Base-by-base conservation (phyloP, 2,888 invertebrate species). In the Ectropis crepuscularia region DNA sequence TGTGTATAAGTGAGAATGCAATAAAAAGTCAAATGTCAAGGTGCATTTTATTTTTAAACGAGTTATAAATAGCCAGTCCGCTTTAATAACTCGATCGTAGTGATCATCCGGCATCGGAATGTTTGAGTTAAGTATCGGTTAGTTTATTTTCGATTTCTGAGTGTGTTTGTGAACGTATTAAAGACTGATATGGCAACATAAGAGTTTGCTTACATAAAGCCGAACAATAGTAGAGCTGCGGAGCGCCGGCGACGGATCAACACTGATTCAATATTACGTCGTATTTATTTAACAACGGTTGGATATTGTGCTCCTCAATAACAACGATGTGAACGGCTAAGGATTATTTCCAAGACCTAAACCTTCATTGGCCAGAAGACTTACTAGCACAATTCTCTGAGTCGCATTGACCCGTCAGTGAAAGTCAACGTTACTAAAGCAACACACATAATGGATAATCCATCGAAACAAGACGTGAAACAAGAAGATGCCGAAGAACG, bases 181-280 rank as follows among this genome's bases (percentile, higher is more conserved):
- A 77, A 77, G 81, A 82, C 77, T 81, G 87, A 87, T 88, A 86
- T 86, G 83, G 76, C 85, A 86, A 89, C 86, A 86, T 86, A 86
- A 83, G 86, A 82, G 83, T 87, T 87, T 86, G 82, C 82, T 81
- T 80, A 86, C 79, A 85, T 78, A 79, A 75, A 76, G 65, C 57
- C 77, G 80, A 81, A 88, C 88, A 90, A 89, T 88, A 83, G 84
- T 61, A 70, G 78, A 75, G 76, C 69, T 72, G 80, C 78, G 74
- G 71, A 76, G 73, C 72, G 74, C 65, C 78, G 62, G 62, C 74
- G 76, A 67, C 76, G 71, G 75, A 70, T 75, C 71, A 70, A 70
- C 67, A 70, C 70, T 78, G 71, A 80, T 74, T 78, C 79, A 77
- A 82, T 83, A 80, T 80, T 77, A 73, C 69, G 78, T 68, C 72